Evolutionary conservation across 1,140 invertebrate genomes (phyloP), one percentile per base, ranked within the genome.

Genomic region (Neodiprion pinetum): DNA sequence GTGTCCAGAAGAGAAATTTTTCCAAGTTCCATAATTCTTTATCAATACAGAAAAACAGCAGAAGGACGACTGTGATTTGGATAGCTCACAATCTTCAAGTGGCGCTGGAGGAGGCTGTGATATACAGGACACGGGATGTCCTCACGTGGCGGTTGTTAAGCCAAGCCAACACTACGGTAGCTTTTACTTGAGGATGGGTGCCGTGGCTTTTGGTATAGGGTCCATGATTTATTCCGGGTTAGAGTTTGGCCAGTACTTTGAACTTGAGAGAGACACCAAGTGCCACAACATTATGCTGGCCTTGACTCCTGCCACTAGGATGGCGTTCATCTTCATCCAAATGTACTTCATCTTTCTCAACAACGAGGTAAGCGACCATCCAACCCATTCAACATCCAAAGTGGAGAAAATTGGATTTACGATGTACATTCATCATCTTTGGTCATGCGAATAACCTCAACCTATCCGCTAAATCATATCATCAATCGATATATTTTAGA

Each of bases 341-440:
- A 96, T 98, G 92, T 98, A 97, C 87, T 98, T 98, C 88, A 97
- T 98, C 85, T 98, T 98, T 89, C 91, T 98, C 17, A 97, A 97
- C 86, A 96, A 96, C 82, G 95, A 96, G 91, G 94, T 95, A 81
- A 86, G 86, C 82, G 11, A 12, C 3, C 11, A 61, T 9, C 28
- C 1, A 40, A 40, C 28, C 2, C 28, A 40, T 40, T 0, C 28
- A 5, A 5, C 5, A 40, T 40, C 2, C 28, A 40, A 40, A 3
- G 28, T 40, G 28, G 28, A 40, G 28, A 40, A 40, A 1, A 40
- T 40, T 40, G 1, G 28, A 40, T 40, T 40, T 40, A 40, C 28
- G 28, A 40, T 1, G 28, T 40, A 40, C 28, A 40, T 40, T 40
- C 28, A 5, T 40, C 28, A 40, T 40, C 28, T 40, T 40, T 40